phyloP scores from a whole-genome alignment of 2,113 vertebrate species.

The Diglossa brunneiventris region DNA sequence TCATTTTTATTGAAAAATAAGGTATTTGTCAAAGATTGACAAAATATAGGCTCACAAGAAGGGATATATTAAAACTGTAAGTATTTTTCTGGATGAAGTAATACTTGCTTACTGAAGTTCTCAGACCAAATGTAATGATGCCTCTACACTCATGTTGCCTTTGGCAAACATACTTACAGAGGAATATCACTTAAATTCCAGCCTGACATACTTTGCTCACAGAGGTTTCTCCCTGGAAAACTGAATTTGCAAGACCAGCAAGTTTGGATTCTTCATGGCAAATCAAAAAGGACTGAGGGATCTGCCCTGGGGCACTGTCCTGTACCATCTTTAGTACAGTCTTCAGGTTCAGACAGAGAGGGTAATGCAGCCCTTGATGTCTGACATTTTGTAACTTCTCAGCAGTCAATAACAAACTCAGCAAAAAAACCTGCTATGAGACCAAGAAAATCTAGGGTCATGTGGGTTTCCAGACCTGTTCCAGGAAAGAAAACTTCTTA shows the following conservation, averaged over 20 bases:
- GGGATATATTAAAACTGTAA: background rate
- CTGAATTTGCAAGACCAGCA: background rate
- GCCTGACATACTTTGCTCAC: background rate
- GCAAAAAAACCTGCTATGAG: background rate
- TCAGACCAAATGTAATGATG: background rate
- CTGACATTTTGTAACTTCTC: background rate
- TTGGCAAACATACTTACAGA: background rate
- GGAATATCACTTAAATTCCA: background rate
- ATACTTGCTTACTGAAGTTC: background rate
- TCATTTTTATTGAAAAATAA: conserved; percentile 11
- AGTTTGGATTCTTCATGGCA: background rate
- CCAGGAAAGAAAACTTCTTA: background rate
- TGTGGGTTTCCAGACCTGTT: background rate
- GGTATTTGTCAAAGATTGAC: background rate
- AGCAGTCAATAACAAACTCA: background rate
- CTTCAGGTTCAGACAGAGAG: background rate
- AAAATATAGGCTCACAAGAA: background rate
- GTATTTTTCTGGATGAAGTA: background rate
- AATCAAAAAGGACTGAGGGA: background rate
- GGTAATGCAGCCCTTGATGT: background rate
- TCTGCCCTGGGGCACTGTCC: background rate
- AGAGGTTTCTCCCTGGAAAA: background rate
- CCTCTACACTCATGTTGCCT: background rate
- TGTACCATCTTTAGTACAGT: background rate
- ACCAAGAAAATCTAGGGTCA: background rate